Base-by-base conservation (phyloP, 2,797 vertebrate species). In the Gallirallus australis region DNA sequence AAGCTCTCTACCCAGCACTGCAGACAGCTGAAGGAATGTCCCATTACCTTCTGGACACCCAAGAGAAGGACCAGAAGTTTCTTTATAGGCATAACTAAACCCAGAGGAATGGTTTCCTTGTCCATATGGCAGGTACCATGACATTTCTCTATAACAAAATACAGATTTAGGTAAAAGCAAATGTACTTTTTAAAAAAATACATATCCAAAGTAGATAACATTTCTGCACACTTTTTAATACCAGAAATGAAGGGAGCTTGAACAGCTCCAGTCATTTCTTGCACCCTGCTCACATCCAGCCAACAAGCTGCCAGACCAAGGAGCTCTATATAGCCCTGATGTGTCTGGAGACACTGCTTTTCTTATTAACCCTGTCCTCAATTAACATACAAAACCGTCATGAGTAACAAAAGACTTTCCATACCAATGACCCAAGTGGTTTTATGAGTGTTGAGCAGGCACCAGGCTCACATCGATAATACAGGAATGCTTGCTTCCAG, bases 401-500 rank as follows among this genome's bases (percentile, higher is more conserved):
- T 6, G 45, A 79, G 35, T 11, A 87, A 73, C 71, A 89, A 56
- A 92, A 91, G 60, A 68, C 50, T 93, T 93, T 90, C 90, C 30
- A 4, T 90, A 63, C 37, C 60, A 63, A 30, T 9, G 83, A 85
- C 68, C 86, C 40, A 59, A 70, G 68, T 0, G 3, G 28, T 73
- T 94, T 95, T 77, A 82, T 37, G 83, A 73, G 66, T 2, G 12
- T 85, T 77, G 70, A 92, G 77, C 52, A 86, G 63, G 60, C 81
- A 77, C 64, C 81, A 90, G 85, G 53, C 54, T 64, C 63, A 15
- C 0, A 1, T 71, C 64, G 54, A 28, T 73, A 92, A 68, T 15
- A 64, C 60, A 77, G 86, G 83, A 47, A 80, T 94, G 33, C 92
- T 84, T 80, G 75, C 68, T 95, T 90, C 88, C 77, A 95, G 68